phyloP scores from a whole-genome alignment of 2,113 vertebrate species.

The Platysteira castanea region DNA sequence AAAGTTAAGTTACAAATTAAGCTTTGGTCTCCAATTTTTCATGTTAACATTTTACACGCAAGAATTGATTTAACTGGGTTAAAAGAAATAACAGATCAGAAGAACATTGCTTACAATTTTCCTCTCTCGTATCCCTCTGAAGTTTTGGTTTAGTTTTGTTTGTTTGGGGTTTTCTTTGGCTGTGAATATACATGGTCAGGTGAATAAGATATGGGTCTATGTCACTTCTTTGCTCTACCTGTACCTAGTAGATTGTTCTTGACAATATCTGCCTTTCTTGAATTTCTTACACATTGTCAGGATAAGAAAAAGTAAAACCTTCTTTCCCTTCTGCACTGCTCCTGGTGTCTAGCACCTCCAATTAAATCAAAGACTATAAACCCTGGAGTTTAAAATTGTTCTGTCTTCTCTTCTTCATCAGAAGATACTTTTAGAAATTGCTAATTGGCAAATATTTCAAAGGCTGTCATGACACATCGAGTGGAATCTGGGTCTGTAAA shows the following conservation, averaged over 20 bases:
- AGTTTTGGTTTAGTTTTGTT: not conserved
- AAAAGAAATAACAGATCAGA: not conserved
- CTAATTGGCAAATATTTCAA: not conserved
- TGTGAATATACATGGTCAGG: not conserved
- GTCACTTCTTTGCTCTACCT: not conserved
- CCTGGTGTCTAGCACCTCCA: not conserved
- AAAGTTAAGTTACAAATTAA: not conserved
- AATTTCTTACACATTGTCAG: not conserved
- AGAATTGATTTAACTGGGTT: not conserved
- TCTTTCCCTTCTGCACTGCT: not conserved
- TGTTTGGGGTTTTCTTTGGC: not conserved
- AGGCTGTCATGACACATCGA: not conserved
- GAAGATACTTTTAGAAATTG: not conserved
- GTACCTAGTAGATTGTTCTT: not conserved
- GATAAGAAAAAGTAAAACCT: not conserved
- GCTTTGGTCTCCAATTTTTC: not conserved
- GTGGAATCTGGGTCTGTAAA: not conserved
- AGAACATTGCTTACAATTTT: not conserved
- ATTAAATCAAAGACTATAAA: not conserved
- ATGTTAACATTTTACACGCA: not conserved
- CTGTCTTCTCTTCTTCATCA: not conserved
- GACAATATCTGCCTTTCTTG: not conserved
- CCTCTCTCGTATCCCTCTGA: accelerated
- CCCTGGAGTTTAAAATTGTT: not conserved
- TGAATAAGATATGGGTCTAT: not conserved